Evolutionary conservation across 2,113 vertebrate genomes (phyloP).

Genomic region (Hydropotes inermis): DNA sequence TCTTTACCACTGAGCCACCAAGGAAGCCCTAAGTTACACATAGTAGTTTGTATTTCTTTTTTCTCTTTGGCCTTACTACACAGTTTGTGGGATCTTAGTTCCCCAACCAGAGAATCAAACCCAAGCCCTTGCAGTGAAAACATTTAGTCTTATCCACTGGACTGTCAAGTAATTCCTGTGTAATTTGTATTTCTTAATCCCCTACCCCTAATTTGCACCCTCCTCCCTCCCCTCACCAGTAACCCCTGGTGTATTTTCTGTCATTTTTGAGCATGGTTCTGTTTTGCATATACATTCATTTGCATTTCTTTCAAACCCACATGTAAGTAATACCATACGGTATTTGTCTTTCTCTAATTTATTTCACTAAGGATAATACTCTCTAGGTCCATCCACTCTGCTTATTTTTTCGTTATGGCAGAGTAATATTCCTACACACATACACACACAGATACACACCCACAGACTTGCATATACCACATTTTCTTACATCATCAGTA

Average conservation of each 20-base stretch:
- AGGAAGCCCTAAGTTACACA: neutral
- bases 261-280: neutral
- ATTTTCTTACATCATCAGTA: neutral
- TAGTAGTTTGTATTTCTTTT: neutral
- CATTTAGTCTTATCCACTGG: neutral
- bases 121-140: neutral
- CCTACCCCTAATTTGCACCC: neutral
- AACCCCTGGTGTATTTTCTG: neutral
- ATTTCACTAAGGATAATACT: neutral
- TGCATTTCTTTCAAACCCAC: neutral
- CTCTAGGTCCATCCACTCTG: neutral
- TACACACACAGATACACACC: neutral
- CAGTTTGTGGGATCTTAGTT: neutral
- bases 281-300: neutral
- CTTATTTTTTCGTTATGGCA: neutral
- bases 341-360: neutral
- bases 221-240: neutral
- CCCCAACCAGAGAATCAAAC: neutral
- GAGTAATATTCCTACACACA: neutral
- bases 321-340: neutral
- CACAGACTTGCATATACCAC: neutral
- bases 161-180: neutral
- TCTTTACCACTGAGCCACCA: neutral
- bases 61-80: neutral
- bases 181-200: neutral